Evolutionary conservation across 2,797 vertebrate species (phyloP).

Genomic region (Pitangus sulphuratus): DNA sequence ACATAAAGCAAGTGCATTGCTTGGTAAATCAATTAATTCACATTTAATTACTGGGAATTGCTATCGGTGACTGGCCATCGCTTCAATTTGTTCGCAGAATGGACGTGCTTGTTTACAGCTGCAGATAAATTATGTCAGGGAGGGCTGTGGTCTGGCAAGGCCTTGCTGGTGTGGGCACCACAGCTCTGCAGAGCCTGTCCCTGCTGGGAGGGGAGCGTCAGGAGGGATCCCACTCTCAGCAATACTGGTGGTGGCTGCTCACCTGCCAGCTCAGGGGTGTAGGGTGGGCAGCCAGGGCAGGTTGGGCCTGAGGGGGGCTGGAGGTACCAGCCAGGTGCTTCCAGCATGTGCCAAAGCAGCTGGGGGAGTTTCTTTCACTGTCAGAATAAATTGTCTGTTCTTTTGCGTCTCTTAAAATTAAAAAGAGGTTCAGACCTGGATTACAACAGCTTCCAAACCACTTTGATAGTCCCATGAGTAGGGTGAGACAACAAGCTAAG

Average conservation of each 20-base stretch:
- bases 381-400: rapidly evolving
- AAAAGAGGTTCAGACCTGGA: not conserved
- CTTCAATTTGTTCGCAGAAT: not conserved
- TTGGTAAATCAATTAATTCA: slow-evolving; percentile 28
- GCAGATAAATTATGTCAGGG: not conserved
- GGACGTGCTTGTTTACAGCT: not conserved
- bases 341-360: not conserved
- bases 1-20: not conserved
- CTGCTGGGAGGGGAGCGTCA: not conserved
- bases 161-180: not conserved
- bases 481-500: not conserved
- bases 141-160: not conserved
- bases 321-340: rapidly evolving
- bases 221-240: not conserved
- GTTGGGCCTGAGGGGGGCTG: not conserved
- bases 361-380: not conserved
- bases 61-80: not conserved
- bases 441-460: not conserved
- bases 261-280: rapidly evolving
- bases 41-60: slow-evolving; percentile 10
- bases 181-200: not conserved
- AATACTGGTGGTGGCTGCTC: rapidly evolving
- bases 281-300: not conserved
- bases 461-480: rapidly evolving
- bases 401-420: not conserved